Evolutionary conservation across 2,888 invertebrate genomes (phyloP), one percentile per base, ranked within the genome.

Genomic region (Petrophora chlorosata): DNA sequence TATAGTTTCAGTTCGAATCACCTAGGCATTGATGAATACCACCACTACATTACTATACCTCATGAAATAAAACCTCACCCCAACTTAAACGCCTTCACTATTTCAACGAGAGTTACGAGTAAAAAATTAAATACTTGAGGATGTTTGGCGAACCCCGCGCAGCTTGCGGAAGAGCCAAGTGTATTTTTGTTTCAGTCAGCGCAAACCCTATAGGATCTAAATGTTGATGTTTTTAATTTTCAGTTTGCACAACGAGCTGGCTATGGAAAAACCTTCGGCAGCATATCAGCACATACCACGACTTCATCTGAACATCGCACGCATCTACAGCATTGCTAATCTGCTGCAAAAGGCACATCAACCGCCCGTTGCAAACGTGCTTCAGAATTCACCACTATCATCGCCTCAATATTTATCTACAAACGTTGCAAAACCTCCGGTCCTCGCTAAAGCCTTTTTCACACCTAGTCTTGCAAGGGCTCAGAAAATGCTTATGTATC

Each of bases 231-330:
- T 10, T 34, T 34, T 22, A 10, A 22, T 15, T 59, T 53, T 29
- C 50, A 59, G 59, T 5, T 45, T 30, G 5, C 25, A 42, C 13
- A 36, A 43, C 14, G 12, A 16, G 4, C 17, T 44, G 7, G n/a
- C 8, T 3, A 17, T 22, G 4, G 35, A 49, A 30, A 33, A 48
- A 3, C 34, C 23, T 10, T n/a, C 13, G 26, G 22, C 35, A 17
- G 8, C 16, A 4, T 22, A 43, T 5, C 25, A 45, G 3, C 47
- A 51, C 15, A 32, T 30, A 5, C 55, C 53, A 40, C 59, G 59
- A 26, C 44, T 72, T 8, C 69, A 70, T 38, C 39, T 73, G 10
- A 75, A 73, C 46, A 56, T 70, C 10, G 65, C 57, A 7, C 61
- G 63, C 4, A 44, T 45, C 8, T 60, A 60, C 28, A 52, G 48